A percentile compares a stretch with the other conserved stretches of the same genome.
phyloP scores from a whole-genome alignment of 2,888 invertebrate genomes.

The Eupsilia transversa region DNA sequence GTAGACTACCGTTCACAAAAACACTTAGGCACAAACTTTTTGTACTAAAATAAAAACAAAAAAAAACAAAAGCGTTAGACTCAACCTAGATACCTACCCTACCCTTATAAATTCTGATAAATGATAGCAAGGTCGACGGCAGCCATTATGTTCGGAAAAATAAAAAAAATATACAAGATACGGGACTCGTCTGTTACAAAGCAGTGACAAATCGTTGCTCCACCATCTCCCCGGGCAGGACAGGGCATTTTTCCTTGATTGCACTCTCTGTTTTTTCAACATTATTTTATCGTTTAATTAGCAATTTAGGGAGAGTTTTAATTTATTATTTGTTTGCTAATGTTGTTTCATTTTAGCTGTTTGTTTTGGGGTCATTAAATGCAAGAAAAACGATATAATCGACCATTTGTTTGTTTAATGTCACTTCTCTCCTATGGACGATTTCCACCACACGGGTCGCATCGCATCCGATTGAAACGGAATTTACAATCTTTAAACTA shows the following conservation, averaged over 20 bases:
- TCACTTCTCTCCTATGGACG: background rate
- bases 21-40: conserved; percentile 2
- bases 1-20: background rate
- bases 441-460: too few species aligned
- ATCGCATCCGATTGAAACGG: too few species aligned
- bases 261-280: conserved; percentile 67
- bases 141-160: conserved; percentile 71
- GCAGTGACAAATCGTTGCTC: conserved; percentile 78
- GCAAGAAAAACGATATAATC: background rate
- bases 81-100: conserved; percentile 33
- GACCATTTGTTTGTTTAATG: background rate
- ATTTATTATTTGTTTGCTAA: conserved; percentile 10
- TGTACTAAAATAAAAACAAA: conserved; percentile 23
- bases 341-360: conserved; percentile 10
- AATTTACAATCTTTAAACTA: too few species aligned
- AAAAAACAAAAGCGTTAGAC: conserved; percentile 1
- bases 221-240: conserved; percentile 56
- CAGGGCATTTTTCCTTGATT: conserved; percentile 74
- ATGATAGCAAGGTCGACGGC: conserved; percentile 63
- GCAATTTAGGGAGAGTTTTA: conserved; percentile 19
- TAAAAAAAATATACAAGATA: conserved; percentile 69
- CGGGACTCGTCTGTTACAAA: conserved; percentile 64
- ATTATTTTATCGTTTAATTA: conserved; percentile 61
- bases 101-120: conserved; percentile 70
- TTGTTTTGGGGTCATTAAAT: background rate